These are phyloP conservation scores for Hemiprocne comata DNA, from an alignment of 2,113 vertebrate genomes.

Conservation along the genomic window DNA sequence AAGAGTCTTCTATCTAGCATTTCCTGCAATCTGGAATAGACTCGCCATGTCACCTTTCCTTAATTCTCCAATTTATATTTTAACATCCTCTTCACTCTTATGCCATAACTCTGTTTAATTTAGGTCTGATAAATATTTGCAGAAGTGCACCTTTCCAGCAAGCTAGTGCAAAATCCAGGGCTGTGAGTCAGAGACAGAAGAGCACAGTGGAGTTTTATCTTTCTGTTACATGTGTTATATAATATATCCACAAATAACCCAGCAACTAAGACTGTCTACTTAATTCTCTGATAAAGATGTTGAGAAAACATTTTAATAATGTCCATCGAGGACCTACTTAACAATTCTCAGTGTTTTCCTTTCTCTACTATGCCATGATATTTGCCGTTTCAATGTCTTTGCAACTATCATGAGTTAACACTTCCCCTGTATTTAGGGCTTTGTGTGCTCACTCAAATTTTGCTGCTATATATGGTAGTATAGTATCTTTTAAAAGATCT, in stretches of 20 bases:
- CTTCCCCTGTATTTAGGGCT: not conserved
- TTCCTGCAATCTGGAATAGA: not conserved
- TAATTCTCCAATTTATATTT: not conserved
- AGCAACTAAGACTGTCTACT: not conserved
- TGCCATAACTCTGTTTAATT: not conserved
- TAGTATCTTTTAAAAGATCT: not conserved
- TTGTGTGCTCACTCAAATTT: not conserved
- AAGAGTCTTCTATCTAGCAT: not conserved
- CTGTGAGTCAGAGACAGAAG: not conserved
- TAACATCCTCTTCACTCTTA: not conserved
- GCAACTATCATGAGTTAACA: not conserved
- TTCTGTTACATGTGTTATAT: not conserved
- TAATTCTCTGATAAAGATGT: not conserved
- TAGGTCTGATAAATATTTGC: not conserved
- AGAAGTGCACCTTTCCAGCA: not conserved
- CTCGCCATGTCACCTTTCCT: not conserved
- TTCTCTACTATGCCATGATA: not conserved
- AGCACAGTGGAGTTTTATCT: not conserved
- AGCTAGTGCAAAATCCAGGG: not conserved
- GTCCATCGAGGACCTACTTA: not conserved
- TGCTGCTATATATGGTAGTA: not conserved
- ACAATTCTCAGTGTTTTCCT: not conserved
- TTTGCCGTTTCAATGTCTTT: not conserved
- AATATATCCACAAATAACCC: not conserved
- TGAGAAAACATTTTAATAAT: not conserved